Evolutionary conservation across 2,113 vertebrate species (phyloP), one percentile per base, ranked within the genome.

Genomic region (Oophaga pumilio): DNA sequence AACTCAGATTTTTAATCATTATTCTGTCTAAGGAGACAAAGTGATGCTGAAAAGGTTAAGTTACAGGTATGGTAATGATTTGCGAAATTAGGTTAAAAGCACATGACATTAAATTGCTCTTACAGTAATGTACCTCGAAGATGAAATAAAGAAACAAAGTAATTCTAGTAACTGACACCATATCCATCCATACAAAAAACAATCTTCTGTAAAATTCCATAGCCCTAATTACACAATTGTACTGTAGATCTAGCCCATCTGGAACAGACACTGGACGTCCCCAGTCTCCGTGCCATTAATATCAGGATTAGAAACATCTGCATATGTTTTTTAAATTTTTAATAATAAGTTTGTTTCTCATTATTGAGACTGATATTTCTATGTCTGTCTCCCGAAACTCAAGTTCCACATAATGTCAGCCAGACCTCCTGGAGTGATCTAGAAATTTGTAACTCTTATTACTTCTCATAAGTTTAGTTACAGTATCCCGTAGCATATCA

Each of bases 221-320:
- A 69, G n/a, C 50, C 62, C 26, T 84, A 18, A 24, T 84, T 8
- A 52, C 20, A 8, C 14, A 71, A n/a, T 73, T 84, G 82, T 73
- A 28, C 7, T 84, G 24, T 28, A 71, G 82, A 84, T 69, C 14
- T 10, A 84, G 50, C 18, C 82, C 82, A 84, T 66, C 43, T 84
- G 82, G 62, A 84, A 2, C 50, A 49, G 52, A 53, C 62, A 15
- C 22, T 71, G 49, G 43, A 57, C 82, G 71, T 84, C 82, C 82
- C 68, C 15, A 5, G n/a, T 74, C 69, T 74, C 71, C 71, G 33
- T 60, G 78, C 28, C 78, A 50, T 84, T 66, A 83, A 17, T 83
- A 50, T 69, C 10, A 18, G 17, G 78, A 80, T 80, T 80, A 80
- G 78, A 80, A 33, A 59, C 78, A 80, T 80, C 56, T 60, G 78